phyloP scores from a whole-genome alignment of 2,888 invertebrate genomes.

The Rhogogaster chlorosoma region DNA sequence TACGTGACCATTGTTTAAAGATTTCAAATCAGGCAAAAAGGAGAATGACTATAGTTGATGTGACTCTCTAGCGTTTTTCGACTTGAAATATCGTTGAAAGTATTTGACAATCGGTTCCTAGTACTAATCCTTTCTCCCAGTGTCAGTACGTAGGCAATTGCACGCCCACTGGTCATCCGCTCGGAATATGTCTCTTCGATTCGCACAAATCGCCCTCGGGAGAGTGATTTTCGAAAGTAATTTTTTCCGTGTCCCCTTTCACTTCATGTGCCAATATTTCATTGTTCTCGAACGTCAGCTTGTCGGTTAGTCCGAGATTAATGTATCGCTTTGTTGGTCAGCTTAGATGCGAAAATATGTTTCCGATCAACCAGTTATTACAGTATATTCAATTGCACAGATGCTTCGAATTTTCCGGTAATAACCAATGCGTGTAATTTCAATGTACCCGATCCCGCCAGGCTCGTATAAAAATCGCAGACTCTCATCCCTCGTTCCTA shows the following conservation, averaged over 20 bases:
- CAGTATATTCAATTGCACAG: background rate
- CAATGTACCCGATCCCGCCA: background rate
- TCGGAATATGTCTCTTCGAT: conserved; percentile 53
- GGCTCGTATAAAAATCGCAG: background rate
- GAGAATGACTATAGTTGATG: background rate
- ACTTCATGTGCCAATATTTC: conserved; percentile 33
- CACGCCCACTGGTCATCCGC: conserved; percentile 55
- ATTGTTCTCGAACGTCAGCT: conserved; percentile 30
- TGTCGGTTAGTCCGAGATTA: background rate
- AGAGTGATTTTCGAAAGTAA: conserved; percentile 60
- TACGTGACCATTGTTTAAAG: background rate
- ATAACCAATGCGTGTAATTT: background rate
- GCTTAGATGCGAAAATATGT: background rate
- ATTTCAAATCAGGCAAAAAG: background rate
- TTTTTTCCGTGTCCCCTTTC: conserved; percentile 56
- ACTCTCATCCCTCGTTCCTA: background rate
- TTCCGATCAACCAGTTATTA: background rate
- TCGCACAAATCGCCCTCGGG: conserved; percentile 12
- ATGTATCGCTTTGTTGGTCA: background rate
- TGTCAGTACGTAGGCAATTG: background rate
- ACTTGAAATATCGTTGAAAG: background rate
- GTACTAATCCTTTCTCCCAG: background rate
- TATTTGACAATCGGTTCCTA: background rate
- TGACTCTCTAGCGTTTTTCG: background rate
- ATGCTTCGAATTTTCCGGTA: background rate